Conservation (phyloP, 2,797 vertebrate genomes). For the Channa striata region DNA sequence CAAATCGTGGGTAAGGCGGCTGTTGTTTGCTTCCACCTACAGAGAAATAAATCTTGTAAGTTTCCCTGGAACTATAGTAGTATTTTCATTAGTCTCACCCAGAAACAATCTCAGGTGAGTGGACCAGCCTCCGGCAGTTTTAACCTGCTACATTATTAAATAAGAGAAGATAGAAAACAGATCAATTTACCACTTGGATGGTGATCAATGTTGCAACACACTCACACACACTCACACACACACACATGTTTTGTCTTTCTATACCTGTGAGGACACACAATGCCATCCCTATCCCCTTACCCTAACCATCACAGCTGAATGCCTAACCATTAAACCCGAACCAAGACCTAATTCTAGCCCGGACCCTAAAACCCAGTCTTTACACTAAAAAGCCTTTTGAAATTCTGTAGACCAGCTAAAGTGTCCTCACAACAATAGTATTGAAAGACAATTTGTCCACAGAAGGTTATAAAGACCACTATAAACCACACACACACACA, state of each 20-base stretch:
- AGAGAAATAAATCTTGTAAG: conserved; percentile 45
- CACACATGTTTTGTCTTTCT: no score
- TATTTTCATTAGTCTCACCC: conserved; percentile 31
- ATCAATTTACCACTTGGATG: conserved; percentile 68
- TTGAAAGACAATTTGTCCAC: no score
- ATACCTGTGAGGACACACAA: no score
- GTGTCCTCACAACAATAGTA: no score
- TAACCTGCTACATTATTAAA: conserved; percentile 72
- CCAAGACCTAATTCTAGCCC: no score
- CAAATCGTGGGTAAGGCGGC: neutral
- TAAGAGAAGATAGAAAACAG: conserved; percentile 60
- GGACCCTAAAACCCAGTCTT: no score
- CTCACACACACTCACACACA: neutral
- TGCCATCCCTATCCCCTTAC: no score
- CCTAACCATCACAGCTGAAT: no score
- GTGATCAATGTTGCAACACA: conserved; percentile 63
- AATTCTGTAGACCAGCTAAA: no score
- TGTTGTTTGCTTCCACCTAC: conserved; percentile 30
- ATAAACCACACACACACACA: conserved; percentile 15
- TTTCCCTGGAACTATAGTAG: conserved; percentile 26
- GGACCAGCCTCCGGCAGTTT: conserved; percentile 52
- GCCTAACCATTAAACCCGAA: no score
- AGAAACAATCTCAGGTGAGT: conserved; percentile 42
- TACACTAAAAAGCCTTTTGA: no score
- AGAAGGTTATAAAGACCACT: no score